These are phyloP conservation scores for Synergus gifuensis DNA, from an alignment of 2,888 invertebrate species.

Conservation along the genomic window DNA sequence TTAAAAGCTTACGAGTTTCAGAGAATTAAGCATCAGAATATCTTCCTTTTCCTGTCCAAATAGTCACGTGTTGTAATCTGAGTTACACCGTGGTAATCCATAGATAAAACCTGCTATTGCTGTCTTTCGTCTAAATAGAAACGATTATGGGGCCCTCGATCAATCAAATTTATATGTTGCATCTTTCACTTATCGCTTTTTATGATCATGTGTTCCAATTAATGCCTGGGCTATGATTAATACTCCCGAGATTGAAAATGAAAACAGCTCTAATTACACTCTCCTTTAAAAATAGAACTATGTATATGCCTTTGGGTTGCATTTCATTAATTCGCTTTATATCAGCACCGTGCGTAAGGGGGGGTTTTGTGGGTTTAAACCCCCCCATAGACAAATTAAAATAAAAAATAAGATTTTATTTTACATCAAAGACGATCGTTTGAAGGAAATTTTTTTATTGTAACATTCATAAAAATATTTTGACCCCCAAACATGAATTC, in stretches of 20 bases:
- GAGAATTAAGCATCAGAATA: not conserved
- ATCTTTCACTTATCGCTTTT: conserved; percentile 42
- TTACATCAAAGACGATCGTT: no score
- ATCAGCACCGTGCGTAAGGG: no score
- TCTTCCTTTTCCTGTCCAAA: conserved; percentile 26
- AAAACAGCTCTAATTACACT: conserved; percentile 2
- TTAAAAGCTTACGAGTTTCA: conserved; percentile 3
- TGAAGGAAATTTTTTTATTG: no score
- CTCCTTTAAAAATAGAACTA: not conserved
- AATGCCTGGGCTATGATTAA: conserved; percentile 21
- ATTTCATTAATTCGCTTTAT: not conserved
- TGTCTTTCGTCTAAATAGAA: conserved; percentile 13
- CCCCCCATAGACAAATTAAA: no score
- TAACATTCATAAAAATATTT: no score
- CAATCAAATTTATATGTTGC: conserved; percentile 39
- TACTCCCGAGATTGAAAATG: not conserved
- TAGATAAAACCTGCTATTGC: conserved; percentile 13
- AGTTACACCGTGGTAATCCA: not conserved
- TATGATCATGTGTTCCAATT: conserved; percentile 28
- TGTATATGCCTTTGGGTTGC: not conserved
- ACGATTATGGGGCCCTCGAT: conserved; percentile 2
- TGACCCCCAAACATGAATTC: no score
- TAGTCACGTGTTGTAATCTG: conserved; percentile 21
- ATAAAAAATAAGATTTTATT: no score
- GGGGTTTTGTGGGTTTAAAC: no score